A percentile compares a stretch with the other conserved stretches of the same genome.
These are phyloP conservation scores for Drosophila lowei DNA, from an alignment of 1,140 invertebrate genomes.

Conservation along the genomic window DNA sequence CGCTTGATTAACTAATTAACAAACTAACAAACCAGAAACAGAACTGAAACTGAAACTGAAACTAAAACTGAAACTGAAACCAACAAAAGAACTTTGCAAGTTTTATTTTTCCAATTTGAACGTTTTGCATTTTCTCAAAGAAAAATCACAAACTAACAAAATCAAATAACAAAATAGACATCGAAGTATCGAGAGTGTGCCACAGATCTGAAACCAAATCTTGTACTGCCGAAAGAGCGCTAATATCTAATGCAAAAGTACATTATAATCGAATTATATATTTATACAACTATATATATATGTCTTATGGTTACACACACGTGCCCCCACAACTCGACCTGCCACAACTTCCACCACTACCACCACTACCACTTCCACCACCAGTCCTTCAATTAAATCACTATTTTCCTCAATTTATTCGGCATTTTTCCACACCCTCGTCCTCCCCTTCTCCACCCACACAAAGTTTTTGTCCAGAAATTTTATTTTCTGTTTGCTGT, in stretches of 20 bases:
- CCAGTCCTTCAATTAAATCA: constrained; percentile 3
- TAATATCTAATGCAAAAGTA: constrained; percentile 37
- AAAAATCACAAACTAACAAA: constrained; percentile 9
- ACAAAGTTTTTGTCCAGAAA: constrained; percentile 53
- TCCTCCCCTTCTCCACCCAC: not conserved
- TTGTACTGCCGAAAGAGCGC: constrained; percentile 35
- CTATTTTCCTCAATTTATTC: constrained; percentile 36
- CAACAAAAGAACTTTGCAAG: constrained; percentile 42
- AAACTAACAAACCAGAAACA: constrained; percentile 14
- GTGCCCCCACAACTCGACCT: constrained; percentile 53
- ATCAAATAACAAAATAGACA: constrained; percentile 23
- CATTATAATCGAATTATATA: constrained; percentile 55
- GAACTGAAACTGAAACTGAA: constrained; percentile 4
- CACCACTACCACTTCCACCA: constrained; percentile 11
- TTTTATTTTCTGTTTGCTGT: constrained; percentile 56
- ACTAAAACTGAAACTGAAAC: constrained; percentile 3
- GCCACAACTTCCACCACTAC: constrained; percentile 8
- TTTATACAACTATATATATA: constrained; percentile 62
- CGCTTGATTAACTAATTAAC: constrained; percentile 66
- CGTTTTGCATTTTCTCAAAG: constrained; percentile 71
- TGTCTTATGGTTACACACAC: constrained; percentile 83
- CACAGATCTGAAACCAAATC: constrained; percentile 39
- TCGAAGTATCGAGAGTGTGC: constrained; percentile 39
- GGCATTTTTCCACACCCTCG: constrained; percentile 29
- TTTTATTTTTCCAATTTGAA: constrained; percentile 51